Evolutionary conservation across 2,113 vertebrate genomes (phyloP).

Genomic region (Gambusia holbrooki): DNA sequence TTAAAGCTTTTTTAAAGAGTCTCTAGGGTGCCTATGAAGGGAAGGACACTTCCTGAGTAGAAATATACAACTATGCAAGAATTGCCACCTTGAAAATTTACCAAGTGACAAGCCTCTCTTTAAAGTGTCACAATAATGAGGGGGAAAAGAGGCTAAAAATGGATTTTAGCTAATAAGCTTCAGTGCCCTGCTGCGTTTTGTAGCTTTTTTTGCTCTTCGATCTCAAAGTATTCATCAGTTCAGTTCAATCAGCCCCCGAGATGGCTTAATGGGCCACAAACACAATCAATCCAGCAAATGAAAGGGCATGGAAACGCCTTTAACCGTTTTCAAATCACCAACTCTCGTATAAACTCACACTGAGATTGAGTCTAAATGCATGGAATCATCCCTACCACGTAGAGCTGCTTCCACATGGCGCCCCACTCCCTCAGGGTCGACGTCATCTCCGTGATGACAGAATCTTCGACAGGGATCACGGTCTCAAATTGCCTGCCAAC

Average conservation of each 20-base stretch:
- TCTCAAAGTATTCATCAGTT: constrained; percentile 55
- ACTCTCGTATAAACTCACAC: constrained; percentile 24
- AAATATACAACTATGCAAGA: not conserved
- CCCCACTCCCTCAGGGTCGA: constrained; percentile 97
- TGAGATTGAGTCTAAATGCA: not conserved
- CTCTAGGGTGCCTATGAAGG: too few species aligned
- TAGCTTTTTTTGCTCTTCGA: constrained; percentile 52
- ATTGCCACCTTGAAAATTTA: constrained; percentile 14
- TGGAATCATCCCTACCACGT: constrained; percentile 84
- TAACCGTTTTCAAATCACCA: constrained; percentile 34
- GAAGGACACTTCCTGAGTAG: too few species aligned
- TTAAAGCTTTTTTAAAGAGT: not conserved
- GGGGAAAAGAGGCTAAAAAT: constrained; percentile 34
- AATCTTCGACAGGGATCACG: constrained; percentile 94
- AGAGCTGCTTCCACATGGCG: constrained; percentile 98
- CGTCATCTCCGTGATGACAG: constrained; percentile 99
- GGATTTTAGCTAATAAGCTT: constrained; percentile 64
- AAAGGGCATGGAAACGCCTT: constrained; percentile 14
- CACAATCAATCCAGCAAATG: constrained; percentile 60
- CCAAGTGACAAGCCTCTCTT: constrained; percentile 4
- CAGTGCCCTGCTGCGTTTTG: constrained; percentile 61
- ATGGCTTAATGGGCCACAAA: constrained; percentile 66
- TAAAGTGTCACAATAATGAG: constrained; percentile 15
- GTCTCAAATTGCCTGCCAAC: constrained; percentile 94
- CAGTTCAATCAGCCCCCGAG: constrained; percentile 61